phyloP scores from a whole-genome alignment of 2,888 invertebrate genomes.

The Rhingia rostrata region DNA sequence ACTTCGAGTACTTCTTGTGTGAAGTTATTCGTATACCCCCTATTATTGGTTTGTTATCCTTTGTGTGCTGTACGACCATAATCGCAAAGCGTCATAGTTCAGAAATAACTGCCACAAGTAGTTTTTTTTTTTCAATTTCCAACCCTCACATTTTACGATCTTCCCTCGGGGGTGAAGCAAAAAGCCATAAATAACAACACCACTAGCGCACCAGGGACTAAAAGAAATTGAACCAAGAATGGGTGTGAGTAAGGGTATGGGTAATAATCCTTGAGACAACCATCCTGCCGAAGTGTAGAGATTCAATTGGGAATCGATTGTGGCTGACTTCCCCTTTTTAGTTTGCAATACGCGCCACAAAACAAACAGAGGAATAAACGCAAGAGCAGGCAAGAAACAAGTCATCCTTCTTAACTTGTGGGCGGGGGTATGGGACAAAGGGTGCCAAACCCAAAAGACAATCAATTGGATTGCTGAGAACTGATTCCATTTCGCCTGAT shows the following conservation, averaged over 20 bases:
- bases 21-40: not conserved
- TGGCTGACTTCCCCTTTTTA: not conserved
- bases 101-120: conserved; percentile 59
- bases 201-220: not conserved
- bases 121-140: conserved; percentile 33
- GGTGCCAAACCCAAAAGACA: conserved; percentile 58
- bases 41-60: conserved; percentile 31
- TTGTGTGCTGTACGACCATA: conserved; percentile 43
- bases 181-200: conserved; percentile 43
- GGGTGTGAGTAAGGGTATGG: conserved; percentile 5
- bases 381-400: not conserved
- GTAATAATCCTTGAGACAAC: conserved; percentile 71
- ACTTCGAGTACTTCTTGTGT: not conserved
- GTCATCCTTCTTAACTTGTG: conserved; percentile 8
- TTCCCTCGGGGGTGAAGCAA: conserved; percentile 16
- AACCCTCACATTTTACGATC: conserved; percentile 25
- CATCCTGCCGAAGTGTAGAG: conserved; percentile 60
- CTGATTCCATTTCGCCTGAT: conserved; percentile 48
- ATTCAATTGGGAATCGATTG: conserved; percentile 68
- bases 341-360: conserved; percentile 12
- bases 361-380: conserved; percentile 25
- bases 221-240: conserved; percentile 26
- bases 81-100: conserved; percentile 59
- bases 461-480: conserved; percentile 63
- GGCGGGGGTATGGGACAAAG: too few relatives aligned